Evolutionary conservation across 1,140 invertebrate species (phyloP), one percentile per base, ranked within the genome.

Genomic region (Daktulosphaira vitifoliae): DNA sequence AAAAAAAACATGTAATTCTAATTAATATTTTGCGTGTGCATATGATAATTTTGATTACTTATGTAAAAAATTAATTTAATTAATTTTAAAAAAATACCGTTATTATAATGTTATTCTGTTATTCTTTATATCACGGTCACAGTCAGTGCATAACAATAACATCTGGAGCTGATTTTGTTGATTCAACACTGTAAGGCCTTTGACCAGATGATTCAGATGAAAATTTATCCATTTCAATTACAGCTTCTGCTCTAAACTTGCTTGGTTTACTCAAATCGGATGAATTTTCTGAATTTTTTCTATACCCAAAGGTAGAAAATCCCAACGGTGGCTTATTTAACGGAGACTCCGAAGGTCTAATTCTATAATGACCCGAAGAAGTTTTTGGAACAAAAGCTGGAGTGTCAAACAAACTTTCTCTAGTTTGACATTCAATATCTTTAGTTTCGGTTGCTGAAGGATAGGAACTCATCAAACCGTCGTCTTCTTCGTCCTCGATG

Each of bases 91-190:
- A n/a, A n/a, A n/a, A n/a, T n/a, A n/a, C n/a, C n/a, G n/a, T n/a
- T n/a, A n/a, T n/a, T n/a, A n/a, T n/a, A n/a, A n/a, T n/a, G n/a
- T n/a, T n/a, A n/a, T n/a, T n/a, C n/a, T n/a, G n/a, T n/a, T n/a
- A n/a, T n/a, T n/a, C n/a, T n/a, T n/a, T n/a, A n/a, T n/a, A n/a
- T n/a, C n/a, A n/a, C n/a, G n/a, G n/a, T n/a, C n/a, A n/a, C 29
- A 48, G 82, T 88, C 84, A 88, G 82, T 87, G 86, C 16, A 85
- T 87, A 70, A 87, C 86, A 69, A 91, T 89, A 56, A 91, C 89
- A 73, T 92, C 89, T 18, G 89, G 89, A 1, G 89, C 89, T 48
- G 88, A 90, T 72, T 90, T 89, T 9, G 85, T 87, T 13, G 86
- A 88, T 67, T 87, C 84, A 52, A 84, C 82, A 73, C 84, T 87